Evolutionary conservation across 2,797 vertebrate species (phyloP).

Genomic region (Acanthurus leucopareius): DNA sequence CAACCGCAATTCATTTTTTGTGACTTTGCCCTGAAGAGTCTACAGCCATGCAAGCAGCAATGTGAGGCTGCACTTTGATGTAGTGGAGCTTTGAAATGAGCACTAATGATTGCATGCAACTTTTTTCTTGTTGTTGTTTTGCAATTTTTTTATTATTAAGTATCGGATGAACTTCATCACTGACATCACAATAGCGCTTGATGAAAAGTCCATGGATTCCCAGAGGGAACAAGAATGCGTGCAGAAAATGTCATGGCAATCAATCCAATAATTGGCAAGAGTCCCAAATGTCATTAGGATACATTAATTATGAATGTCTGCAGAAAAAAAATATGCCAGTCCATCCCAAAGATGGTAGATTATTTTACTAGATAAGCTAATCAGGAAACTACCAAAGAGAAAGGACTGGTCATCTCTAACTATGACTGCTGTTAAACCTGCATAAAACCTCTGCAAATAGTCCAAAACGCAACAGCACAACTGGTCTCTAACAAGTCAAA

Average conservation of each 20-base stretch:
- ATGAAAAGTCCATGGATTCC: too few species aligned
- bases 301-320: too few species aligned
- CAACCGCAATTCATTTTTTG: too few species aligned
- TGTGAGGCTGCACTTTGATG: background rate
- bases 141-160: too few species aligned
- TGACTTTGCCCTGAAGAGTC: background rate
- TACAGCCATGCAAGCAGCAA: background rate
- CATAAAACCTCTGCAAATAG: background rate
- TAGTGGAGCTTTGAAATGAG: background rate
- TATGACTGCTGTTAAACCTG: background rate
- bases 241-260: too few species aligned
- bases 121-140: too few species aligned
- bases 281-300: too few species aligned
- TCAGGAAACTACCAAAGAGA: background rate
- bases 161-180: too few species aligned
- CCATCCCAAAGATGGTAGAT: background rate
- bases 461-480: background rate
- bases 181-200: too few species aligned
- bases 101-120: background rate
- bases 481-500: background rate
- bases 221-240: too few species aligned
- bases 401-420: conserved; percentile 3
- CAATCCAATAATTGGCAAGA: too few species aligned
- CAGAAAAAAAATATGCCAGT: too few species aligned
- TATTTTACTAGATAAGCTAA: background rate